Evolutionary conservation across 2,797 vertebrate genomes (phyloP), one percentile per base, ranked within the genome.

Genomic region (Silurus lanzhouensis): DNA sequence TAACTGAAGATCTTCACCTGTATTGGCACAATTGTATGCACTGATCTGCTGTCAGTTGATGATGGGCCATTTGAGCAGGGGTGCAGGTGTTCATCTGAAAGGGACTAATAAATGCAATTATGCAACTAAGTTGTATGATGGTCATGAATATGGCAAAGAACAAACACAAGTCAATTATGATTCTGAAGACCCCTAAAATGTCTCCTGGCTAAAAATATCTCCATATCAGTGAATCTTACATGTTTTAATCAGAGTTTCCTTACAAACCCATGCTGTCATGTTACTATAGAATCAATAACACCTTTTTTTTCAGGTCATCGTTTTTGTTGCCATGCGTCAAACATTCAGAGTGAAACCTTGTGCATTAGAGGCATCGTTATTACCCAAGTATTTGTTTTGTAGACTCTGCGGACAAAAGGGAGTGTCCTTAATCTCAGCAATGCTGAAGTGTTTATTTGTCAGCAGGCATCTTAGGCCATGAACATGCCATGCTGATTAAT

Each of bases 371-470:
- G 71, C 52, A 79, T 74, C 58, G 79, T 82, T 78, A 74, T 52
- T 52, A 64, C 27, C 5, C 71, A 88, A 77, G 83, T 74, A 78
- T 84, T 84, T 86, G 87, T 86, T 82, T 78, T 84, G 63, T 58
- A 14, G 25, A 57, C 58, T 82, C 46, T 75, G 66, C 55, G 68
- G 78, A 82, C 66, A 66, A 61, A 60, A 52, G 68, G 78, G 48
- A 38, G 63, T 58, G 82, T 5, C 80, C 64, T 38, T 84, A 78
- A 84, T 84, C 60, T 83, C 81, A 52, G n/a, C 52, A 67, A 75
- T 61, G 55, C 44, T 86, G 55, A 81, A 85, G 74, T 77, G 66
- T 86, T 78, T 86, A 71, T 83, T 79, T 86, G 81, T 83, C 66
- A 83, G 27, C 74, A 55, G 55, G 63, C 71, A 82, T 82, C 31